Evolutionary conservation across 2,797 vertebrate genomes (phyloP).

Genomic region (Pseudochromis fuscus): DNA sequence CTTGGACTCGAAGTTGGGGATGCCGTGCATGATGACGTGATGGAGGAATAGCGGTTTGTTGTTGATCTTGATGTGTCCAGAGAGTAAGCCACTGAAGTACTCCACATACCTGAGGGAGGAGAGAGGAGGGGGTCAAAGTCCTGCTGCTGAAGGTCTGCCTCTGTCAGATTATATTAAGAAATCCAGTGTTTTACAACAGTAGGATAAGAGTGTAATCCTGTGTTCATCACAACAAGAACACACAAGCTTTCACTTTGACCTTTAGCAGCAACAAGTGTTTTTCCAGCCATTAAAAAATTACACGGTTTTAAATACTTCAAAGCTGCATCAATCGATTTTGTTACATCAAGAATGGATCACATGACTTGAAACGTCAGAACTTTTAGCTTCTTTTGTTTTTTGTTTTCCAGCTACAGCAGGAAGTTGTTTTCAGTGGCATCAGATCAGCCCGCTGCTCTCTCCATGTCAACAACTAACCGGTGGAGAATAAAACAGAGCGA

Average conservation of each 20-base stretch:
- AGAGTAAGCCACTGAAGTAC: constrained; percentile 97
- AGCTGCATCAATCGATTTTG: not conserved
- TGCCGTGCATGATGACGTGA: constrained; percentile 98
- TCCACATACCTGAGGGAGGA: constrained; percentile 90
- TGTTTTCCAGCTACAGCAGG: too few species aligned
- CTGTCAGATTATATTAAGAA: not conserved
- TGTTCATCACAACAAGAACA: constrained; percentile 31
- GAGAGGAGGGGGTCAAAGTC: not conserved
- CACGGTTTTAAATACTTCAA: not conserved
- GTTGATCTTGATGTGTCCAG: constrained; percentile 98
- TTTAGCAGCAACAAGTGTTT: constrained; percentile 1
- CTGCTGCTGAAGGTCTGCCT: not conserved
- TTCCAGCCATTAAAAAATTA: not conserved
- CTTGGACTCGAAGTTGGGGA: constrained; percentile 97
- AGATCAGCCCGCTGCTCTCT: too few species aligned
- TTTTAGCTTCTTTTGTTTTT: not conserved
- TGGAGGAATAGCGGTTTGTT: constrained; percentile 98
- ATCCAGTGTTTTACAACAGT: constrained; percentile 32
- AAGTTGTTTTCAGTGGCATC: too few species aligned
- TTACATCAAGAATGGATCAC: not conserved
- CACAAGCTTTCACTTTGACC: constrained; percentile 6
- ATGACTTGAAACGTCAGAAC: too few species aligned
- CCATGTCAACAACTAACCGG: too few species aligned
- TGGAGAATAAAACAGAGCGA: too few species aligned
- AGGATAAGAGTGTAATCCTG: constrained; percentile 16